phyloP scores from a whole-genome alignment of 2,113 vertebrate species.

The Catharus bicknelli region DNA sequence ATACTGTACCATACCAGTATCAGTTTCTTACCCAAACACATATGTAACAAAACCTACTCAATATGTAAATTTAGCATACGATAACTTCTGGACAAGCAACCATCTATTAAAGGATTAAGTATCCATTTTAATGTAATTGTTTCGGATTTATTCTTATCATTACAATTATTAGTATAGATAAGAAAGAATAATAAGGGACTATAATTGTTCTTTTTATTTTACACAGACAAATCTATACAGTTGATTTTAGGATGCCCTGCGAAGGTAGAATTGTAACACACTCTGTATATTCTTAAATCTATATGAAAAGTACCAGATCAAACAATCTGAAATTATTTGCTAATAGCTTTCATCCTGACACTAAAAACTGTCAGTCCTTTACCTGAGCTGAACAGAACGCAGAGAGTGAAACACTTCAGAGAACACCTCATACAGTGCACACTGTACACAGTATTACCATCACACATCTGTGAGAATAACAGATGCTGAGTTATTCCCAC shows the following conservation, averaged over 20 bases:
- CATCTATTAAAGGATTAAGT: background rate
- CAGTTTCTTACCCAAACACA: background rate
- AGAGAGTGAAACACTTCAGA: background rate
- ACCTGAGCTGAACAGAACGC: background rate
- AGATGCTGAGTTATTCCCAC: background rate
- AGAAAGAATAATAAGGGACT: background rate
- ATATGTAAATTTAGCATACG: background rate
- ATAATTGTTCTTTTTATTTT: background rate
- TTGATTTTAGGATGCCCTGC: background rate
- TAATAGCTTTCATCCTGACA: background rate
- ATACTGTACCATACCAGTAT: fast-evolving
- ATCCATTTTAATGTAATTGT: background rate
- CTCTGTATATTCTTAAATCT: background rate
- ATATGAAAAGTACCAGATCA: background rate
- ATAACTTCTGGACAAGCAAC: background rate
- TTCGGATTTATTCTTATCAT: background rate
- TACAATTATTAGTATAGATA: background rate
- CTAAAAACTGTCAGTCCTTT: background rate
- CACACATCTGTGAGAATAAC: background rate
- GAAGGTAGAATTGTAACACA: background rate
- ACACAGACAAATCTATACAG: background rate
- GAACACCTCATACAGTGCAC: background rate
- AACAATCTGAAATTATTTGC: background rate
- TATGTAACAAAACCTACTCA: background rate
- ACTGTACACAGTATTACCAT: background rate